phyloP scores from a whole-genome alignment of 2,113 vertebrate genomes.

The Lates calcarifer region DNA sequence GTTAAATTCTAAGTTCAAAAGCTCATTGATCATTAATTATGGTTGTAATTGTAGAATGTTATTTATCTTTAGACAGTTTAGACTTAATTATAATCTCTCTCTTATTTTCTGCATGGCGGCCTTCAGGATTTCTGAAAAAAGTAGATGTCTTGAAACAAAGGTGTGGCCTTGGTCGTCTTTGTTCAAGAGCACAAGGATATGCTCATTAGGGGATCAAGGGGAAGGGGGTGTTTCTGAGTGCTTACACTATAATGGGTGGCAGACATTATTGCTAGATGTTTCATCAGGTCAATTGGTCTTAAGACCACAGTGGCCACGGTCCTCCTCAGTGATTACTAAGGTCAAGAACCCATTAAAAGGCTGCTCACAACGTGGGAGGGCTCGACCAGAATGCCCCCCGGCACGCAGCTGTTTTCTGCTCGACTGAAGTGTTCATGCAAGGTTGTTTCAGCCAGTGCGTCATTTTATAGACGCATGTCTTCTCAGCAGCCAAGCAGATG shows the following conservation, averaged over 20 bases:
- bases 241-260: conserved; percentile 20
- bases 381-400: conserved; percentile 32
- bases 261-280: conserved; percentile 44
- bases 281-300: conserved; percentile 59
- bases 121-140: neutral
- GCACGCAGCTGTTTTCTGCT: conserved; percentile 39
- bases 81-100: neutral
- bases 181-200: conserved; percentile 9
- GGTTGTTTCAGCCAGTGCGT: conserved; percentile 30
- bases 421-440: conserved; percentile 38
- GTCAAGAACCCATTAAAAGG: conserved; percentile 72
- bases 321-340: conserved; percentile 60
- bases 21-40: too few relatives aligned
- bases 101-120: neutral
- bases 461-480: conserved; percentile 18
- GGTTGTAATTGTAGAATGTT: neutral
- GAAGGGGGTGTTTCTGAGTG: neutral
- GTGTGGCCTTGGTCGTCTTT: neutral
- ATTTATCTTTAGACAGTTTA: neutral
- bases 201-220: neutral
- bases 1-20: neutral
- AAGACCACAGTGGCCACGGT: conserved; percentile 35
- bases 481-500: conserved; percentile 6
- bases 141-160: neutral
- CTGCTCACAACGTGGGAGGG: conserved; percentile 34